Conservation (phyloP, 2,888 invertebrate species). For the Eristalis arbustorum region DNA sequence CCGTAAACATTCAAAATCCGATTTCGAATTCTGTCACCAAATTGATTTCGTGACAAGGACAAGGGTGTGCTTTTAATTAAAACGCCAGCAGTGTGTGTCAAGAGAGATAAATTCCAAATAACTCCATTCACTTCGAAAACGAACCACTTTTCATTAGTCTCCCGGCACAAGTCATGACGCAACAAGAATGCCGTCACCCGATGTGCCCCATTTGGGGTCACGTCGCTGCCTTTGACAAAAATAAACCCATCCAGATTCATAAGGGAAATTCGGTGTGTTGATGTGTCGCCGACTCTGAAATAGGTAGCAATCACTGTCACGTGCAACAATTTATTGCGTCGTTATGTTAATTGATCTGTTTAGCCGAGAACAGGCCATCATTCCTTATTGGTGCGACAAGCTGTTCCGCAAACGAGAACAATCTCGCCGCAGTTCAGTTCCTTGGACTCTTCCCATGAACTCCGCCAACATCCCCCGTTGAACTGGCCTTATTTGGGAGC, state of each 20-base stretch:
- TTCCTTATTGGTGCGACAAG: neutral
- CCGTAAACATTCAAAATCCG: neutral
- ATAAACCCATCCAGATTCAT: too few species aligned
- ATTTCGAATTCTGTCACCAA: neutral
- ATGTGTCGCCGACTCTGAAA: neutral
- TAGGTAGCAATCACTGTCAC: neutral
- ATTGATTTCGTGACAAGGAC: neutral
- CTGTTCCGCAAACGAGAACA: neutral
- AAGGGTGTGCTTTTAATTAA: neutral
- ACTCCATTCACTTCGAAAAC: neutral
- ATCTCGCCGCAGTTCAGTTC: neutral
- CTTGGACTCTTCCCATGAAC: neutral
- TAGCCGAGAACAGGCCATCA: neutral
- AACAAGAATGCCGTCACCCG: neutral
- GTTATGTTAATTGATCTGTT: constrained; percentile 17
- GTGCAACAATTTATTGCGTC: constrained; percentile 11
- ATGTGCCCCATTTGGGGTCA: neutral
- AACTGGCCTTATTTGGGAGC: neutral
- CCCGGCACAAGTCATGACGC: neutral
- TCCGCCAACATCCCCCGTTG: neutral
- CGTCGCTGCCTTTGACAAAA: neutral
- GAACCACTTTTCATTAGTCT: neutral
- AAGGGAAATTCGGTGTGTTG: neutral
- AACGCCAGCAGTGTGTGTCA: neutral
- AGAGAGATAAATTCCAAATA: constrained; percentile 2